Evolutionary conservation across 2,888 invertebrate genomes (phyloP), one percentile per base, ranked within the genome.

Genomic region (Embidobia sp.): DNA sequence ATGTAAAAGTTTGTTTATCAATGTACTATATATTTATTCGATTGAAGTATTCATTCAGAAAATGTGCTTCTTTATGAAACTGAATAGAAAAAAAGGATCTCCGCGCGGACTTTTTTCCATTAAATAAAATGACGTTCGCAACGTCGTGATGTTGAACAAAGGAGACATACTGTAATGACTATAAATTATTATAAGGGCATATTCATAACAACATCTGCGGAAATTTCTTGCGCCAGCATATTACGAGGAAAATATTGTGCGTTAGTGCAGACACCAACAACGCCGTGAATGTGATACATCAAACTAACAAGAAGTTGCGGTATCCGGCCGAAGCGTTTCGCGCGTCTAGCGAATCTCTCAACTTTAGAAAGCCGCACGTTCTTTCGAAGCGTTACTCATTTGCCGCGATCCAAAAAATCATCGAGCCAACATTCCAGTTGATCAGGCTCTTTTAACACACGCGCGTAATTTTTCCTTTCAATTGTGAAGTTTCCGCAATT

Each of bases 221-320:
- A 57, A 73, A 46, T 33, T 48, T 66, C 57, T 51, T 51, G 42
- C 11, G 10, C 13, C 55, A 40, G 18, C 2, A 18, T 61, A 63
- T 63, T 37, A 67, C 61, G 33, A 63, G 22, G 73, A 64, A 77
- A 73, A 63, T 69, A 73, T 67, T 55, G 29, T 59, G 37, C 67
- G 37, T 63, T 55, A 49, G 33, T 59, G 16, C 26, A 77, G 67
- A 55, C 77, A 55, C 33, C 72, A 73, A 77, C 55, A 53, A 61
- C 63, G 49, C 44, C 69, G 49, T 44, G 63, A 73, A 63, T 67
- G 73, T 42, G 64, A 74, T 74, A 69, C 64, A 74, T 78, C 78
- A 78, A 73, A 64, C 64, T 57, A 69, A 74, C 64, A 78, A 78
- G 73, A 78, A 78, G 64, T 64, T 74, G 73, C 46, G 78, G 78